Percentiles rank a stretch among this genome's conserved stretches.
These are phyloP conservation scores for Epirrita christyi DNA, from an alignment of 2,888 invertebrate genomes.

Conservation along the genomic window DNA sequence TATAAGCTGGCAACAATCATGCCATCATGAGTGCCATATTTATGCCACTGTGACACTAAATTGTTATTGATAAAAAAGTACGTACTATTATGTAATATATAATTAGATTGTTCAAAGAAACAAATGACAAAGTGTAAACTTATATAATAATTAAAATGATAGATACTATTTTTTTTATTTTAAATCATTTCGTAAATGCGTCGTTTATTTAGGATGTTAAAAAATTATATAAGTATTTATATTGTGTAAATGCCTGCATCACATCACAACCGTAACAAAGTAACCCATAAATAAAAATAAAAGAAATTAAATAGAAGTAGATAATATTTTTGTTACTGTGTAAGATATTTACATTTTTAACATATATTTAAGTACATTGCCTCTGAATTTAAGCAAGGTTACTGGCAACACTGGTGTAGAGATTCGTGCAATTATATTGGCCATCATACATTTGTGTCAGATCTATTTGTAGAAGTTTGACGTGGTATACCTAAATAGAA, in stretches of 20 bases:
- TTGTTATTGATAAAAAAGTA: too few relatives aligned
- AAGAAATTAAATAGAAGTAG: conserved; percentile 22
- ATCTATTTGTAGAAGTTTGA: conserved; percentile 20
- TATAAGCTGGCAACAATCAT: not conserved
- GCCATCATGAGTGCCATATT: not conserved
- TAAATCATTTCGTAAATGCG: not conserved
- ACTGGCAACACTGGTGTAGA: conserved; percentile 43
- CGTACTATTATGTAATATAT: not conserved
- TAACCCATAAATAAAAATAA: conserved; percentile 46
- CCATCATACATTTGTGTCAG: conserved; percentile 20
- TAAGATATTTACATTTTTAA: conserved; percentile 30
- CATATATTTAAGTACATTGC: conserved; percentile 61
- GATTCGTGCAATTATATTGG: conserved; percentile 33
- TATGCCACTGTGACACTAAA: not conserved
- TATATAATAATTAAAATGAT: not conserved
- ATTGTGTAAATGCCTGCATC: conserved; percentile 47
- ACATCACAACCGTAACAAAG: conserved; percentile 53
- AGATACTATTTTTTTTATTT: too few relatives aligned
- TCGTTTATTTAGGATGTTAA: not conserved
- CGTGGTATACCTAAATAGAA: conserved; percentile 29
- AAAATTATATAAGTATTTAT: not conserved
- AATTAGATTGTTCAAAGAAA: not conserved
- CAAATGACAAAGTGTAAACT: not conserved
- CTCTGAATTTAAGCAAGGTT: conserved; percentile 43
- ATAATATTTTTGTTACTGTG: conserved; percentile 24